Evolutionary conservation across 1,140 invertebrate species (phyloP).

Genomic region (Matsumurasca onukii): DNA sequence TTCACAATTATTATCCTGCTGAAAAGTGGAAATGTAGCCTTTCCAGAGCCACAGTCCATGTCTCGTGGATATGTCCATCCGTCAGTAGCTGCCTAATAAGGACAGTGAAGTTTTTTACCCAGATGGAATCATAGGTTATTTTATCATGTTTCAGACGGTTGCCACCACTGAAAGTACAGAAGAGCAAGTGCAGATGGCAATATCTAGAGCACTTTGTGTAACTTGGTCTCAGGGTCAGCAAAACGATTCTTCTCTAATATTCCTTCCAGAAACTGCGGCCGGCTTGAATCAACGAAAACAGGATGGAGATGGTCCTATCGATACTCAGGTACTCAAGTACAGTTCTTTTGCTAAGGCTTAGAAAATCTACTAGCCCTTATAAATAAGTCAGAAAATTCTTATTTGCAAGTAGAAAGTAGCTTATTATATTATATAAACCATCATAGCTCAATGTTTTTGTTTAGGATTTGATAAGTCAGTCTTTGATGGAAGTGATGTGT

Average conservation of each 20-base stretch:
- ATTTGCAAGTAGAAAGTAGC: no score
- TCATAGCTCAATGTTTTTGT: conserved; percentile 23
- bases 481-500: conserved; percentile 66
- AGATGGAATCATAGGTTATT: conserved; percentile 21
- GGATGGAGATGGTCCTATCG: conserved; percentile 49
- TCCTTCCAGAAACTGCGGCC: conserved; percentile 62
- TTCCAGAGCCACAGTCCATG: no score
- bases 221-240: conserved; percentile 59
- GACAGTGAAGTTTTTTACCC: no score
- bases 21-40: no score
- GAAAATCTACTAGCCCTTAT: no score
- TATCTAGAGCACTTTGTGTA: conserved; percentile 63
- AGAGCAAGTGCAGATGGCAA: conserved; percentile 60
- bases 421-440: no score
- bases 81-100: no score
- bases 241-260: conserved; percentile 58
- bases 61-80: no score
- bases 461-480: conserved; percentile 59
- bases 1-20: no score
- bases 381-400: no score
- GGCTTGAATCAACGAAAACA: conserved; percentile 44
- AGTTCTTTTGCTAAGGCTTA: no score
- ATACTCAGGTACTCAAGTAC: conserved; percentile 50
- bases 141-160: conserved; percentile 26
- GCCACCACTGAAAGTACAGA: conserved; percentile 55